Base-by-base conservation (phyloP, 37 sponge, comb jelly and placozoan genomes). In the Amphimedon queenslandica region DNA sequence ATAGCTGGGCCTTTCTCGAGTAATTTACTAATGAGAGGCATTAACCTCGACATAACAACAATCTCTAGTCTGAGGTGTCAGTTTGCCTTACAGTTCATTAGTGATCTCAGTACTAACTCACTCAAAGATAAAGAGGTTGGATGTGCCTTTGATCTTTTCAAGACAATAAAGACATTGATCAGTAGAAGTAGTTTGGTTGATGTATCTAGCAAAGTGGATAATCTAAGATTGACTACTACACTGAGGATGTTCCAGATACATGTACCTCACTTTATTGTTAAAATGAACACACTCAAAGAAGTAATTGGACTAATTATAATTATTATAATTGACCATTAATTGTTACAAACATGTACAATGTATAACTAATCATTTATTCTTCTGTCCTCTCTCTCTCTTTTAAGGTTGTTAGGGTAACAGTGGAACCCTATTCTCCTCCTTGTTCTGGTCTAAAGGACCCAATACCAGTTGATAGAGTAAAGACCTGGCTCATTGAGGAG, bases 251-350 rank as follows among this genome's bases (percentile, higher is more conserved):
- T 94, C 5, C 85, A 94, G 64, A 94, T 84, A 23, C n/a, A n/a
- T n/a, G n/a, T n/a, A n/a, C 82, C 99, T 4, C 99, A 97, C 70
- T 97, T 94, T 74, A 97, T 91, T 75, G 90, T 95, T 36, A 97
- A 94, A 72, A 97, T 97, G 99, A 97, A 97, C 42, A 93, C 89
- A 23, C 85, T 97, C 32, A 97, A 92, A 43, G 98, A 97, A 84
- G 87, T 93, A 70, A 27, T n/a, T n/a, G n/a, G n/a, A n/a, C n/a
- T n/a, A n/a, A n/a, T n/a, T n/a, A n/a, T n/a, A n/a, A n/a, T n/a
- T n/a, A n/a, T n/a, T n/a, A n/a, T n/a, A n/a, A n/a, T n/a, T n/a
- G n/a, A n/a, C n/a, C n/a, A n/a, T n/a, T n/a, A n/a, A n/a, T n/a
- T n/a, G n/a, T n/a, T n/a, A n/a, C n/a, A n/a, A n/a, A n/a, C n/a